Conservation (phyloP, 2,797 vertebrate species). For the Hoplostethus mediterraneus region DNA sequence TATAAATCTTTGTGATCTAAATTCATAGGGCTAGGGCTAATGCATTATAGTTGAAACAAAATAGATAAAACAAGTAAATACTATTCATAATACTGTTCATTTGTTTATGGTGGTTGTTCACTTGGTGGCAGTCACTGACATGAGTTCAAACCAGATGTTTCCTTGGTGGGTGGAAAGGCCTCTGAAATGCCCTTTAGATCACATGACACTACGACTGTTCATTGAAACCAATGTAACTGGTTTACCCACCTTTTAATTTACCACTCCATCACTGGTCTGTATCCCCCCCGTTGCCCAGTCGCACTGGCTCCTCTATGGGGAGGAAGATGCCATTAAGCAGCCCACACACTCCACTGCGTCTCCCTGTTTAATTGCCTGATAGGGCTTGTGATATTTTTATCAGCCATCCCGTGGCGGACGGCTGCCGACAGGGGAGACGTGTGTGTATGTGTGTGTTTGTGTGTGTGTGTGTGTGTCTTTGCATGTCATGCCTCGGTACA, state of each 20-base stretch:
- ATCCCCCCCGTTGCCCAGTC: conserved; percentile 56
- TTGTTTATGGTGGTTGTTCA: neutral
- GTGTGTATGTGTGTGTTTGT: conserved; percentile 16
- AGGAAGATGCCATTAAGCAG: conserved; percentile 68
- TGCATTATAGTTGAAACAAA: too few species aligned
- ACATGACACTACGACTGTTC: conserved; percentile 41
- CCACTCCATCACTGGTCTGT: conserved; percentile 57
- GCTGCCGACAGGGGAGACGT: conserved; percentile 52
- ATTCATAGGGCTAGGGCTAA: too few species aligned
- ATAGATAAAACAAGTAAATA: neutral
- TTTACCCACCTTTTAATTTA: conserved; percentile 63
- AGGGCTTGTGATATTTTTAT: conserved; percentile 83
- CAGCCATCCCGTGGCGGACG: conserved; percentile 67
- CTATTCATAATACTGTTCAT: neutral
- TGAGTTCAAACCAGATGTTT: neutral
- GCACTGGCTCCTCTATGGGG: conserved; percentile 54
- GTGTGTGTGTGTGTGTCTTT: conserved; percentile 58
- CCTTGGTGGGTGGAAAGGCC: neutral
- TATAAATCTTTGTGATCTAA: neutral
- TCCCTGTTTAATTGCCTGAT: conserved; percentile 83
- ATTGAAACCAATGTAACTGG: conserved; percentile 47
- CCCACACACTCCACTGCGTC: conserved; percentile 65
- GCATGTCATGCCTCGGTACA: conserved; percentile 72
- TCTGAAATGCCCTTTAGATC: neutral
- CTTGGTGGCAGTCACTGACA: neutral